Conservation (phyloP, 2,888 invertebrate genomes). For the Arctia plantaginis region DNA sequence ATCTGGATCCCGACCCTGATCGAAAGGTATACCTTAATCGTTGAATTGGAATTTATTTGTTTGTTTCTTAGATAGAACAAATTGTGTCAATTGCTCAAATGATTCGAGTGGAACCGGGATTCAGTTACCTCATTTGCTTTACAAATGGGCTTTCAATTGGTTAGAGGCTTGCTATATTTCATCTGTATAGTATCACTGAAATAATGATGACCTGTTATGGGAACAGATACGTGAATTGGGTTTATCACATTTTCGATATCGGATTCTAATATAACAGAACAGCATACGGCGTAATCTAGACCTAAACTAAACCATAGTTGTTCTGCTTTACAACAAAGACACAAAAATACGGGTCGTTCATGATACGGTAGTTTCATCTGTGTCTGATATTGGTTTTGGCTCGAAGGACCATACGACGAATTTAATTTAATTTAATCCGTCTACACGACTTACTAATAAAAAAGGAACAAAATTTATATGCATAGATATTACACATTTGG, state of each 20-base stretch:
- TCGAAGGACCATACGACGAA: not conserved
- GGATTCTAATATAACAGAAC: not conserved
- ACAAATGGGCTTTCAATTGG: conserved; percentile 62
- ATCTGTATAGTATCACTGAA: conserved; percentile 19
- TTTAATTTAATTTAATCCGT: not conserved
- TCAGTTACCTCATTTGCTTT: conserved; percentile 59
- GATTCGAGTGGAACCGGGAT: conserved; percentile 43
- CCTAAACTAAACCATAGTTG: not conserved
- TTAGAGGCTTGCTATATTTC: conserved; percentile 21
- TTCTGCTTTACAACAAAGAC: not conserved
- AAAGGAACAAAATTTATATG: too few relatives aligned
- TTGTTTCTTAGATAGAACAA: conserved; percentile 69
- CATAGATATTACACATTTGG: too few relatives aligned
- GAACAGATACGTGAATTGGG: not conserved
- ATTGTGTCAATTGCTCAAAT: conserved; percentile 65
- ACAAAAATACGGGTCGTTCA: not conserved
- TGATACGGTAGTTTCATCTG: not conserved
- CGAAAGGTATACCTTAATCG: conserved; percentile 77
- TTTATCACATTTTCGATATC: not conserved
- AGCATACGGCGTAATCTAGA: not conserved
- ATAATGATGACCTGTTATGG: conserved; percentile 15
- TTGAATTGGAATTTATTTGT: conserved; percentile 78
- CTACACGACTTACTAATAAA: too few relatives aligned
- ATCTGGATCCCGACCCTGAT: conserved; percentile 60
- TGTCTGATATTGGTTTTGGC: too few relatives aligned